These are phyloP conservation scores for Planiliza haematocheilus DNA, from an alignment of 2,113 vertebrate species.

Conservation along the genomic window DNA sequence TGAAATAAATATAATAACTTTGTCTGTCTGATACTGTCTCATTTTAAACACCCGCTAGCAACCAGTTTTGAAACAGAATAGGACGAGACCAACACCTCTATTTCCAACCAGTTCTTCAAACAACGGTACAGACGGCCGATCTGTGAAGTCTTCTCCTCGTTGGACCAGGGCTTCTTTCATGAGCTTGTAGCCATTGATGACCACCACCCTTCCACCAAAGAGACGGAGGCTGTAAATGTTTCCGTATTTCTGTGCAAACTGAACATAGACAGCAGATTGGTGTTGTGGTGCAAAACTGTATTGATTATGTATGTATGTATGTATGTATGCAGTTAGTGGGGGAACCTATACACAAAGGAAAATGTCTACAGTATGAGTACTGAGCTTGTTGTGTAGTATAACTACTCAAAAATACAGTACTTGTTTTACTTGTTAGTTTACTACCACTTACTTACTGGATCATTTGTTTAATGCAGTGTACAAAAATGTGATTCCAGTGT, in stretches of 20 bases:
- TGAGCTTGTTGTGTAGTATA: too few species aligned
- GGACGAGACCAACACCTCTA: conserved; percentile 70
- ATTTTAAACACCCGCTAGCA: neutral
- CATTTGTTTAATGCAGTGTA: too few species aligned
- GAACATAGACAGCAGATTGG: conserved; percentile 8
- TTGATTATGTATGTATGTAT: too few species aligned
- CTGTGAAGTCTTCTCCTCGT: conserved; percentile 75
- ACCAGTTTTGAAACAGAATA: neutral
- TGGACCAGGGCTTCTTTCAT: conserved; percentile 83
- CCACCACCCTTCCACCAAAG: conserved; percentile 45
- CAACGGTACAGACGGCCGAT: conserved; percentile 49
- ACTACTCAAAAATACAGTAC: too few species aligned
- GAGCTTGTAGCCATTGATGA: conserved; percentile 75
- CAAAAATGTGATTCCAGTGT: too few species aligned
- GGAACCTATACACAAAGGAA: too few species aligned
- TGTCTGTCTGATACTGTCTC: neutral
- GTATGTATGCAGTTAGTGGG: too few species aligned
- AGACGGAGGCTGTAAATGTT: conserved; percentile 56
- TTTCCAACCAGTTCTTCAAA: conserved; percentile 24
- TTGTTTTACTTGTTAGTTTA: too few species aligned
- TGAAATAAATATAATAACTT: too few species aligned
- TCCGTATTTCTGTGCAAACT: conserved; percentile 82
- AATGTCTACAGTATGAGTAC: too few species aligned
- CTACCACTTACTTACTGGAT: too few species aligned
- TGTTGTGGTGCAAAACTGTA: neutral